Conservation (phyloP, 2,888 invertebrate species). For the Eumacrocentrus americanus region DNA sequence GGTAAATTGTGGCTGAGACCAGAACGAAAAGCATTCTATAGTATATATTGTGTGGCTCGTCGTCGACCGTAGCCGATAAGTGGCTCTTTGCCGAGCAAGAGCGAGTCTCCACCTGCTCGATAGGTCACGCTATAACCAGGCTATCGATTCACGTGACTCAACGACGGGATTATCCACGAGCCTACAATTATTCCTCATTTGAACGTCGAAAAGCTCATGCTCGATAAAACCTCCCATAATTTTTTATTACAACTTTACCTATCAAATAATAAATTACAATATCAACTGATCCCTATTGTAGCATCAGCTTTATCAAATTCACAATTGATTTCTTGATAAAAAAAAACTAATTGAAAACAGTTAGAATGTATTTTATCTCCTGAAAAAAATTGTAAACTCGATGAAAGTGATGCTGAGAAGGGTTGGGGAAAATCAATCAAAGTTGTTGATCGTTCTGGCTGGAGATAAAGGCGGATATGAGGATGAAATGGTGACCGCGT, state of each 20-base stretch:
- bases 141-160: constrained; percentile 17
- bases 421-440: neutral
- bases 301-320: too few species aligned
- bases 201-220: too few species aligned
- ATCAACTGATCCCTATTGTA: too few species aligned
- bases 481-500: neutral
- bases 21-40: neutral
- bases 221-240: too few species aligned
- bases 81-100: constrained; percentile 26
- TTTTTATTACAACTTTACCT: too few species aligned
- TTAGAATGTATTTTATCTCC: too few species aligned
- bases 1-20: neutral
- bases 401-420: too few species aligned
- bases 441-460: neutral
- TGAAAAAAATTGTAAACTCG: neutral
- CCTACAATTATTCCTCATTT: constrained; percentile 10
- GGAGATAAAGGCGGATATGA: constrained; percentile 1
- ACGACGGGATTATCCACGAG: constrained; percentile 13
- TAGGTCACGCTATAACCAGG: constrained; percentile 24
- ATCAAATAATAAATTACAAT: too few species aligned
- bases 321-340: too few species aligned
- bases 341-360: too few species aligned
- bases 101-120: constrained; percentile 23
- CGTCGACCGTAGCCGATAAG: constrained; percentile 28
- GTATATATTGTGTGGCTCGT: constrained; percentile 2